phyloP scores from a whole-genome alignment of 2,113 vertebrate genomes.

The Petaurus breviceps region DNA sequence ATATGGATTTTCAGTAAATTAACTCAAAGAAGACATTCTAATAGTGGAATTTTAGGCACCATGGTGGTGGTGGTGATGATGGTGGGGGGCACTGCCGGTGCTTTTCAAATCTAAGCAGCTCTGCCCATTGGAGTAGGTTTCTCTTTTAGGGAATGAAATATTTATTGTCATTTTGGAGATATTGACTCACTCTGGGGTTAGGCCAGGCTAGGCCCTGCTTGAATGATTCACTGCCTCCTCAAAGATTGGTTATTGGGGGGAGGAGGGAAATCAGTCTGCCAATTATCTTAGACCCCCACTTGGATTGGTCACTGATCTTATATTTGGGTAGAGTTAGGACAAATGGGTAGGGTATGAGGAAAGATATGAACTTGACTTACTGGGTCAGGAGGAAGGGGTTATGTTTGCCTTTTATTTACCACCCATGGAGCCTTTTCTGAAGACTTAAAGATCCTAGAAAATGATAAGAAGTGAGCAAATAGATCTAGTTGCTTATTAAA shows the following conservation, averaged over 20 bases:
- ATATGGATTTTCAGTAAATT: no score
- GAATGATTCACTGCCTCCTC: slow-evolving; percentile 47
- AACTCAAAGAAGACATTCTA: background rate
- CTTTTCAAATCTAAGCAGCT: no score
- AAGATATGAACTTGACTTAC: slow-evolving; percentile 58
- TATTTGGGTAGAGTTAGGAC: slow-evolving; percentile 34
- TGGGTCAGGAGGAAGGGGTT: slow-evolving; percentile 31
- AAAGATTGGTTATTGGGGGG: slow-evolving; percentile 15
- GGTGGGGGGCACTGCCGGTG: no score
- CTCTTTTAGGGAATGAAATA: background rate
- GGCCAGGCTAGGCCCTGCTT: background rate
- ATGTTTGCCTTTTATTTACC: slow-evolving; percentile 58
- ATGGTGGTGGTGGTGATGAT: background rate
- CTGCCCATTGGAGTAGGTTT: background rate
- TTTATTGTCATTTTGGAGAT: background rate
- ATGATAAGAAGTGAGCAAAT: slow-evolving; percentile 65
- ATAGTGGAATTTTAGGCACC: background rate
- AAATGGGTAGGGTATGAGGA: slow-evolving; percentile 31
- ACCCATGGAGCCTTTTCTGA: slow-evolving; percentile 14
- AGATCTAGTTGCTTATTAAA: slow-evolving; percentile 29
- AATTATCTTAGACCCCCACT: background rate
- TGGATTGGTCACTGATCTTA: slow-evolving; percentile 20
- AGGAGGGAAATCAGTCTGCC: background rate
- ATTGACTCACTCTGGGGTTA: slow-evolving; percentile 20
- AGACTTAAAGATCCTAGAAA: slow-evolving; percentile 55